These are phyloP conservation scores for Tipula helvola DNA, from an alignment of 2,888 invertebrate genomes.

Conservation along the genomic window DNA sequence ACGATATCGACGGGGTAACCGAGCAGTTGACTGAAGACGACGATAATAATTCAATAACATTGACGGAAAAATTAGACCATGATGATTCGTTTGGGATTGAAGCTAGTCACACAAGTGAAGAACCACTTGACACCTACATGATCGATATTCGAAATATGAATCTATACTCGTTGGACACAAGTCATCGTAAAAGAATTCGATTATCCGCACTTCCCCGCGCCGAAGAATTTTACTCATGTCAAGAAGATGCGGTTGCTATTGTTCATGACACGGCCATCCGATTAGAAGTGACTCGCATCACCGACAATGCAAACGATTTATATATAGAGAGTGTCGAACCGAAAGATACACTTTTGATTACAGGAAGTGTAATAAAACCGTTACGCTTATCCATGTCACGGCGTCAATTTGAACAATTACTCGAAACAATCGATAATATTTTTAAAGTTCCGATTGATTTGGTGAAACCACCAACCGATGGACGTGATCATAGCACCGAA, in stretches of 20 bases:
- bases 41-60: constrained; percentile 9
- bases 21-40: constrained; percentile 10
- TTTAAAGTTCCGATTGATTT: constrained; percentile 24
- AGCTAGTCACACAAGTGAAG: neutral
- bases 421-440: constrained; percentile 49
- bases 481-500: constrained; percentile 18
- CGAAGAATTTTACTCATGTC: constrained; percentile 62
- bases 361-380: constrained; percentile 69
- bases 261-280: constrained; percentile 79
- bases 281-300: constrained; percentile 44
- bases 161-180: constrained; percentile 62
- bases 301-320: constrained; percentile 16
- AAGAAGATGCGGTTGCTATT: constrained; percentile 66
- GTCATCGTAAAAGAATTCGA: constrained; percentile 32
- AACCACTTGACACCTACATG: constrained; percentile 36
- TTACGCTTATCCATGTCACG: constrained; percentile 76
- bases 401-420: constrained; percentile 78
- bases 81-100: neutral
- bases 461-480: constrained; percentile 20
- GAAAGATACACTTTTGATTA: constrained; percentile 18
- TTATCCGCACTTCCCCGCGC: constrained; percentile 38
- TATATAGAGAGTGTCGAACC: neutral
- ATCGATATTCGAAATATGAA: constrained; percentile 79
- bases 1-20: neutral
- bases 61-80: neutral